Conservation (phyloP, 2,797 vertebrate species). For the Poecilia picta region DNA sequence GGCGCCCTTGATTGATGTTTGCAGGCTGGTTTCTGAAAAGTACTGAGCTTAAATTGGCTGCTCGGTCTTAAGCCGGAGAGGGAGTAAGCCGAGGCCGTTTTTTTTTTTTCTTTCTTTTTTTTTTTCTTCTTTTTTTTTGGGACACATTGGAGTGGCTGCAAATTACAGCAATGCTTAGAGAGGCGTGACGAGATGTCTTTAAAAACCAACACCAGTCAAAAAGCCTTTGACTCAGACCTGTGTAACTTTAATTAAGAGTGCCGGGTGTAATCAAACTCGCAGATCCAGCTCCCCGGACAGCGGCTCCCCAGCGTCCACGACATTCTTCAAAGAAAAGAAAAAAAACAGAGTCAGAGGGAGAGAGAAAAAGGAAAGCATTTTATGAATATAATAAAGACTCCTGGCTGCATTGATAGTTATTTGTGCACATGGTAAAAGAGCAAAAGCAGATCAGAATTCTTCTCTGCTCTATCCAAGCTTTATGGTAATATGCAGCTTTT, state of each 20-base stretch:
- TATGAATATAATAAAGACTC: slow-evolving; percentile 56
- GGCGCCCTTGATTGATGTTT: slow-evolving; percentile 73
- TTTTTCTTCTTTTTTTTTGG: slow-evolving; percentile 35
- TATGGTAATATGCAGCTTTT: slow-evolving; percentile 10
- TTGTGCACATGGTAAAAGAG: slow-evolving; percentile 39
- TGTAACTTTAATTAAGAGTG: slow-evolving; percentile 79
- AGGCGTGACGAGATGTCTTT: slow-evolving; percentile 78
- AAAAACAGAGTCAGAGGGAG: neutral
- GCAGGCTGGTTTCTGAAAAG: slow-evolving; percentile 68
- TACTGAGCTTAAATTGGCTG: slow-evolving; percentile 74
- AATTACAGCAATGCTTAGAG: slow-evolving; percentile 77
- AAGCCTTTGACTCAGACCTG: slow-evolving; percentile 77
- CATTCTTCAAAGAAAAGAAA: slow-evolving; percentile 61
- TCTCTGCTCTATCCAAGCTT: neutral
- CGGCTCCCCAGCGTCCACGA: slow-evolving; percentile 60
- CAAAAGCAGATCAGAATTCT: slow-evolving; percentile 21
- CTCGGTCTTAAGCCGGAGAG: slow-evolving; percentile 57
- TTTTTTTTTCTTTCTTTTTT: slow-evolving; percentile 2
- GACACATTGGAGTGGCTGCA: slow-evolving; percentile 73
- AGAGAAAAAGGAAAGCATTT: slow-evolving; percentile 52
- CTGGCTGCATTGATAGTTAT: slow-evolving; percentile 45
- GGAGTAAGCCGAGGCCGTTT: slow-evolving; percentile 46
- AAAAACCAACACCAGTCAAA: slow-evolving; percentile 77
- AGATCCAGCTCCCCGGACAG: slow-evolving; percentile 68
- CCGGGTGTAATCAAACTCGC: slow-evolving; percentile 72